A percentile compares a stretch with the other conserved stretches of the same genome.
Evolutionary conservation across 2,888 invertebrate genomes (phyloP).

Genomic region (Ectemnius lituratus): DNA sequence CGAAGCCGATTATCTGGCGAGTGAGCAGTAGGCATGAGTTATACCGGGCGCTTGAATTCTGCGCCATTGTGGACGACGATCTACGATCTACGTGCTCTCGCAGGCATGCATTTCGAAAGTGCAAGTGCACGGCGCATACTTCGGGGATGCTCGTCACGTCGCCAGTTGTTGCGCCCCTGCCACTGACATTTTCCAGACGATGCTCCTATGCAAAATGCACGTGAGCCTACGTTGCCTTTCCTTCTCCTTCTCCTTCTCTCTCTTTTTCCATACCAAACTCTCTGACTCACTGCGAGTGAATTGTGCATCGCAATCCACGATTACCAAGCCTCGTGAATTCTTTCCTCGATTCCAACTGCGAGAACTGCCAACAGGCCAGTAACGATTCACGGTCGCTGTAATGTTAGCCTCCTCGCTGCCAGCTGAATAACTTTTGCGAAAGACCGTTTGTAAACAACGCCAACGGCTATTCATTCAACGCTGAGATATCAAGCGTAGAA

Average conservation of each 20-base stretch:
- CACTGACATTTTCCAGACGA: conserved; percentile 56
- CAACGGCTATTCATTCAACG: too few species aligned
- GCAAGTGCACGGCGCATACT: conserved; percentile 54
- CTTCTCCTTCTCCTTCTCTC: neutral
- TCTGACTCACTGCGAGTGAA: conserved; percentile 18
- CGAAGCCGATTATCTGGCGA: conserved; percentile 30
- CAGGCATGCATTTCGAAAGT: conserved; percentile 61
- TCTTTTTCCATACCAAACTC: neutral
- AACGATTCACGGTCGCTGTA: neutral
- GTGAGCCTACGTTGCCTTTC: too few species aligned
- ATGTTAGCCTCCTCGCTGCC: neutral
- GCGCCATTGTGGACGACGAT: neutral
- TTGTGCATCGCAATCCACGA: neutral
- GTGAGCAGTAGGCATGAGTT: conserved; percentile 22
- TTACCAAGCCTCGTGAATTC: conserved; percentile 12
- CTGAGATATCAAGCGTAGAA: too few species aligned
- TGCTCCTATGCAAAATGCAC: conserved; percentile 2
- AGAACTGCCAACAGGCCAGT: neutral
- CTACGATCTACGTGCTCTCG: conserved; percentile 47
- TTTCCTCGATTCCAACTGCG: conserved; percentile 4
- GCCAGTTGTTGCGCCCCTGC: conserved; percentile 46
- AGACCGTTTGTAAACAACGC: too few species aligned
- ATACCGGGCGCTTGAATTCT: conserved; percentile 36
- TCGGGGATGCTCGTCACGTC: conserved; percentile 57
- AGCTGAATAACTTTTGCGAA: too few species aligned